A percentile compares a stretch with the other conserved stretches of the same genome.
These are phyloP conservation scores for Chitala chitala DNA, from an alignment of 2,113 vertebrate genomes.

Conservation along the genomic window DNA sequence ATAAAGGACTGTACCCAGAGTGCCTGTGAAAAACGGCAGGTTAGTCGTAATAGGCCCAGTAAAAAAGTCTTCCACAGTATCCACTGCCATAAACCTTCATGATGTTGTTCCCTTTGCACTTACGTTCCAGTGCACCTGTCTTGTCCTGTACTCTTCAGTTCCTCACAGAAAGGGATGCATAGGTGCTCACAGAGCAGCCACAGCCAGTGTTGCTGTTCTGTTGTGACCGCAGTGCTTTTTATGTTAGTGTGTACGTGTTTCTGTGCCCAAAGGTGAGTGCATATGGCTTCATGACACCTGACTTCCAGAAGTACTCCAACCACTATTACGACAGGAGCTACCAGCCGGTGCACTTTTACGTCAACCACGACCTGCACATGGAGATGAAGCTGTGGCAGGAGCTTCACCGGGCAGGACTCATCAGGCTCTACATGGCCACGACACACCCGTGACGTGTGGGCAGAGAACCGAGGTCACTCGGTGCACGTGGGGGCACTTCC, in stretches of 20 bases:
- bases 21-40: no score
- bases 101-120: no score
- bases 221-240: background rate
- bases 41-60: no score
- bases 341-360: constrained; percentile 51
- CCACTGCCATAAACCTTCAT: no score
- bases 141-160: no score
- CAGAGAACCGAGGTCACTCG: background rate
- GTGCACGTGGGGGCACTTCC: background rate
- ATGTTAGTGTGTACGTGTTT: background rate
- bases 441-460: background rate
- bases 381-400: constrained; percentile 66
- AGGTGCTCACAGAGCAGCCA: background rate
- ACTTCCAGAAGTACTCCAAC: constrained; percentile 60
- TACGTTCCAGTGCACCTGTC: no score
- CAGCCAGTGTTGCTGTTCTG: no score
- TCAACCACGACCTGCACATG: constrained; percentile 62
- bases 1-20: no score
- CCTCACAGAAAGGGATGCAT: no score
- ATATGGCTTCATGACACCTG: constrained; percentile 70
- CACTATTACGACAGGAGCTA: constrained; percentile 61
- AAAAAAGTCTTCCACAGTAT: no score
- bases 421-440: constrained; percentile 57
- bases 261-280: constrained; percentile 61
- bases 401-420: constrained; percentile 54